Percentiles rank a stretch among this genome's conserved stretches.
Conservation (phyloP, 2,113 vertebrate genomes). For the Eira barbara region DNA sequence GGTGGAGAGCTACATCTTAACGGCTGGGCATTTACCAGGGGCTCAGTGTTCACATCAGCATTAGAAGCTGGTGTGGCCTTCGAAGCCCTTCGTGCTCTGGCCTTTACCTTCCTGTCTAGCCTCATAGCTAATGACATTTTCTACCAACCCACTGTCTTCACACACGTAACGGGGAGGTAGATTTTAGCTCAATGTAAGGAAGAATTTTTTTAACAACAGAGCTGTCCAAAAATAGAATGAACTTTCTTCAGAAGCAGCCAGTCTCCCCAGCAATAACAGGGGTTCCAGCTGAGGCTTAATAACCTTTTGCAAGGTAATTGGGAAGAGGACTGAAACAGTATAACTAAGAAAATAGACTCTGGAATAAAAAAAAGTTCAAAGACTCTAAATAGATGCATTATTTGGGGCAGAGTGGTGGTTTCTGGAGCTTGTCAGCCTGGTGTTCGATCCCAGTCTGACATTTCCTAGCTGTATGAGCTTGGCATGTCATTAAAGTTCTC, state of each 20-base stretch:
- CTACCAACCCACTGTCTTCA: neutral
- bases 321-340: conserved; percentile 37
- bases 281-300: conserved; percentile 46
- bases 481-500: neutral
- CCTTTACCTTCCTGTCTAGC: neutral
- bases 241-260: conserved; percentile 25
- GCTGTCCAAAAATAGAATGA: conserved; percentile 46
- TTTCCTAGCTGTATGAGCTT: neutral
- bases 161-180: neutral
- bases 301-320: conserved; percentile 60
- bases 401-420: neutral
- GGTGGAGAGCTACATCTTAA: too few relatives aligned
- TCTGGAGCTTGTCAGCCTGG: neutral
- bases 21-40: neutral
- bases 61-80: neutral
- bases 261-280: neutral
- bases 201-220: conserved; percentile 24
- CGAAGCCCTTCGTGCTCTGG: neutral
- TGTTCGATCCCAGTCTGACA: neutral
- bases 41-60: neutral
- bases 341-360: conserved; percentile 53
- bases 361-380: conserved; percentile 28
- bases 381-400: conserved; percentile 30
- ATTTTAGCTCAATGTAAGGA: conserved; percentile 26
- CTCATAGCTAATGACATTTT: neutral